A percentile compares a stretch with the other conserved stretches of the same genome.
Evolutionary conservation across 2,113 vertebrate species (phyloP).

Genomic region (Gambusia holbrooki): DNA sequence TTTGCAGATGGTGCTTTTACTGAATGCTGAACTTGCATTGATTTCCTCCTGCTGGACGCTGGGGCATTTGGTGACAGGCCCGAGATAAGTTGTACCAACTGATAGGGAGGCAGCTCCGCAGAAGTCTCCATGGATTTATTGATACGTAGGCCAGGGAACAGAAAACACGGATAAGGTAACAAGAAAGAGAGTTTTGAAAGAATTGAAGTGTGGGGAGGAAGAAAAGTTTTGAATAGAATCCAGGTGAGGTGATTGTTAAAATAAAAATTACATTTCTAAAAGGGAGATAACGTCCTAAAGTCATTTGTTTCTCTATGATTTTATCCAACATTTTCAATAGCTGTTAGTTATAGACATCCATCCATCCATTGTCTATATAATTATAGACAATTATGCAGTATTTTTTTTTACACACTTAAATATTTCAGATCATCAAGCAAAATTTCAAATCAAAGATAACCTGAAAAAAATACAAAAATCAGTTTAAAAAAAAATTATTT

Average conservation of each 20-base stretch:
- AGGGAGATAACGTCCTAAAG: constrained; percentile 30
- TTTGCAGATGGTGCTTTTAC: constrained; percentile 38
- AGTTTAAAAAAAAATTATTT: too few relatives aligned
- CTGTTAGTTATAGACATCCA: not conserved
- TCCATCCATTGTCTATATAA: too few relatives aligned
- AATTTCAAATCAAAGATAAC: not conserved
- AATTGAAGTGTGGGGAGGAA: not conserved
- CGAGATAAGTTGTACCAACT: constrained; percentile 45
- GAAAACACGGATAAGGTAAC: not conserved
- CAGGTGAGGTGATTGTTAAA: not conserved
- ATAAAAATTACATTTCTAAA: constrained; percentile 1
- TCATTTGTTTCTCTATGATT: constrained; percentile 9
- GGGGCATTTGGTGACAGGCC: constrained; percentile 32
- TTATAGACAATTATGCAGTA: not conserved
- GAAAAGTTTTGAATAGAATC: constrained; percentile 7
- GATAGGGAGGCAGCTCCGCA: constrained; percentile 31
- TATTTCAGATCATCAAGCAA: not conserved
- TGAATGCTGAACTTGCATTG: constrained; percentile 48
- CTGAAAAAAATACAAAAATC: not conserved
- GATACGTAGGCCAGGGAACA: constrained; percentile 6
- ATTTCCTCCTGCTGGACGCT: constrained; percentile 27
- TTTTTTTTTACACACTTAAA: not conserved
- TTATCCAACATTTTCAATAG: constrained; percentile 23
- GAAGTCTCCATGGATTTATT: constrained; percentile 33
- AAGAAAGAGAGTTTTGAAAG: not conserved